These are phyloP conservation scores for Clepsis dumicolana DNA, from an alignment of 2,888 invertebrate species.

Conservation along the genomic window DNA sequence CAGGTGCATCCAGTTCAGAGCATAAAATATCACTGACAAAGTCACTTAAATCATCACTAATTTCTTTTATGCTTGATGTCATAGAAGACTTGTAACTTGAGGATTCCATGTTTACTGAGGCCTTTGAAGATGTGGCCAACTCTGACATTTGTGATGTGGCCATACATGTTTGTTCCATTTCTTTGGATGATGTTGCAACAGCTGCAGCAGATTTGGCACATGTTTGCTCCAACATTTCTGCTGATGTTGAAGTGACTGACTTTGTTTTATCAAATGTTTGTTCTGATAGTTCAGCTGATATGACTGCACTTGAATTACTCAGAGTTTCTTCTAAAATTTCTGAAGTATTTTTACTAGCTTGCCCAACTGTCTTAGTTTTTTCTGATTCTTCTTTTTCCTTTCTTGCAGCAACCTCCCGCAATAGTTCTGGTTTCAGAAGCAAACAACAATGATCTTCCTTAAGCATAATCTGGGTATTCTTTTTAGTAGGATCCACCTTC, in stretches of 20 bases:
- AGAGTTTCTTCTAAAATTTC: conserved; percentile 45
- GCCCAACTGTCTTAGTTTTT: conserved; percentile 38
- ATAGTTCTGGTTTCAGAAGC: conserved; percentile 56
- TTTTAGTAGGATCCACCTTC: conserved; percentile 44
- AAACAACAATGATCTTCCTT: conserved; percentile 60
- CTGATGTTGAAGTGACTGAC: conserved; percentile 39
- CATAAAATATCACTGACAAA: conserved; percentile 55
- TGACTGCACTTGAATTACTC: conserved; percentile 44
- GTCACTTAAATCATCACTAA: conserved; percentile 54
- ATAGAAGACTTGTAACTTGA: conserved; percentile 50
- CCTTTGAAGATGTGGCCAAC: conserved; percentile 23
- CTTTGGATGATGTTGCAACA: conserved; percentile 41
- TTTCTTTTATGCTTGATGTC: conserved; percentile 52
- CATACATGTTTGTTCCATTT: conserved; percentile 39
- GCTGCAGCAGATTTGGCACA: conserved; percentile 8
- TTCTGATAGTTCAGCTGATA: conserved; percentile 10
- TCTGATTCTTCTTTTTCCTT: conserved; percentile 48
- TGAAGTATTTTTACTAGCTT: conserved; percentile 29
- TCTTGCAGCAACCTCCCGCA: conserved; percentile 47
- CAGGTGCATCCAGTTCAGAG: conserved; percentile 59
- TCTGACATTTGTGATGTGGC: conserved; percentile 28
- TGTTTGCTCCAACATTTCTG: conserved; percentile 10
- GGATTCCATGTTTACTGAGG: conserved; percentile 26
- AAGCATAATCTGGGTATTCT: conserved; percentile 48
- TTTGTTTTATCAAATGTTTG: conserved; percentile 47